Percentiles rank a stretch among this genome's conserved stretches.
These are phyloP conservation scores for Metridium senile DNA, from an alignment of 92 coral and sea anemone genomes.

Conservation along the genomic window DNA sequence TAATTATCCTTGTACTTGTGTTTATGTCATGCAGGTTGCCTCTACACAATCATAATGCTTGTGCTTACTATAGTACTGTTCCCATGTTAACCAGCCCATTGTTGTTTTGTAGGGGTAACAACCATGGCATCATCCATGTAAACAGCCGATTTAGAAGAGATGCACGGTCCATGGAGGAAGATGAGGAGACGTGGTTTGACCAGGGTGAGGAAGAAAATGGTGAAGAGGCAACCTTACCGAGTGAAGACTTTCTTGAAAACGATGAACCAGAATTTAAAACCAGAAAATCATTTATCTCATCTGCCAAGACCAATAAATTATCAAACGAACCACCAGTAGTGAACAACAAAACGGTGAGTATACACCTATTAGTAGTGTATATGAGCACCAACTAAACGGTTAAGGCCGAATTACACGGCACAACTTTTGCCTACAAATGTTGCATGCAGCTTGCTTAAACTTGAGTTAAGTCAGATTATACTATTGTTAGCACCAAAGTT, in stretches of 20 bases:
- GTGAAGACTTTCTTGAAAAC: constrained; percentile 53
- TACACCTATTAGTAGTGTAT: too few species aligned
- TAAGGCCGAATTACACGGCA: too few species aligned
- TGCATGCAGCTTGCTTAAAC: too few species aligned
- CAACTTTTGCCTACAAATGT: too few species aligned
- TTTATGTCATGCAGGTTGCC: too few species aligned
- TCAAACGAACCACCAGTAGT: constrained; percentile 42
- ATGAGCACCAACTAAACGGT: too few species aligned
- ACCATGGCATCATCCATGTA: constrained; percentile 94
- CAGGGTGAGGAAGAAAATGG: constrained; percentile 85
- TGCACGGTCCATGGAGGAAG: constrained; percentile 93
- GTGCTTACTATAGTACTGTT: too few species aligned
- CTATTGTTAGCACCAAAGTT: too few species aligned
- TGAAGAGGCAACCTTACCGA: constrained; percentile 65
- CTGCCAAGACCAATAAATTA: constrained; percentile 50
- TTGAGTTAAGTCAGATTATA: too few species aligned
- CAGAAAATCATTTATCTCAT: constrained; percentile 61
- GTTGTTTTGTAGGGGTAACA: constrained; percentile 43
- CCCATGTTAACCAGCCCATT: too few species aligned
- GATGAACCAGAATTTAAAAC: constrained; percentile 71
- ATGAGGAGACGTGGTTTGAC: constrained; percentile 95
- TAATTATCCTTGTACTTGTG: too few species aligned
- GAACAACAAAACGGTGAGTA: constrained; percentile 70
- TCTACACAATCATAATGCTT: too few species aligned
- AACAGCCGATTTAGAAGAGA: constrained; percentile 94